Percentiles rank a stretch among this genome's conserved stretches.
Conservation (phyloP, 2,888 invertebrate genomes). For the Aphidoletes aphidimyza region DNA sequence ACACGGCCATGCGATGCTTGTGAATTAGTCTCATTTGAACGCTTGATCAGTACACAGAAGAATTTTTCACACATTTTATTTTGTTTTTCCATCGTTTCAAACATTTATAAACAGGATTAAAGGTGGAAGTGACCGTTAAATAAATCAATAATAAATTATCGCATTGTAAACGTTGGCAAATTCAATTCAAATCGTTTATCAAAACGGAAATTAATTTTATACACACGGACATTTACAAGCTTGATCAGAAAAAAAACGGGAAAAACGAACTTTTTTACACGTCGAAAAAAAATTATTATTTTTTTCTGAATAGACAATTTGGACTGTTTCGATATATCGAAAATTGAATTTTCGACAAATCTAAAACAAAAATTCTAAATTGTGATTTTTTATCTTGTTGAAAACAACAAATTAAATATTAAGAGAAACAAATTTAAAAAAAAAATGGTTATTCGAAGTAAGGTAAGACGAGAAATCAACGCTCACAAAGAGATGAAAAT, state of each 20-base stretch:
- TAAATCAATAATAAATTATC: not conserved
- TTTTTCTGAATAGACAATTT: too few species aligned
- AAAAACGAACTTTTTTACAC: not conserved
- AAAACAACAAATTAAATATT: not conserved
- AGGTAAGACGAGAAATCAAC: too few species aligned
- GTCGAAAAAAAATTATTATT: too few species aligned
- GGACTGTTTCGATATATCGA: too few species aligned
- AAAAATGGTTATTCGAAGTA: constrained; percentile 32
- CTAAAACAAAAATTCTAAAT: too few species aligned
- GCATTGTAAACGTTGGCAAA: constrained; percentile 1
- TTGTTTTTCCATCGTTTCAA: too few species aligned
- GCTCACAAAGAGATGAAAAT: too few species aligned
- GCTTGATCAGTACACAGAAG: not conserved
- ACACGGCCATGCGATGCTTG: not conserved
- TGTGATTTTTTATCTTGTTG: not conserved
- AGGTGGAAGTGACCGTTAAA: constrained; percentile 22
- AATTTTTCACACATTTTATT: too few species aligned
- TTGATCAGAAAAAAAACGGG: not conserved
- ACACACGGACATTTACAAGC: constrained; percentile 7
- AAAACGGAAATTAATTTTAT: not conserved
- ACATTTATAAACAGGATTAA: not conserved
- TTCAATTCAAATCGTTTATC: not conserved
- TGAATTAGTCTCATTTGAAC: constrained; percentile 21
- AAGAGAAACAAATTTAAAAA: too few species aligned
- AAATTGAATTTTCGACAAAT: too few species aligned